Percentiles rank a stretch among this genome's conserved stretches.
These are phyloP conservation scores for Drosophila kurseongensis DNA, from an alignment of 1,140 invertebrate species.

Conservation along the genomic window DNA sequence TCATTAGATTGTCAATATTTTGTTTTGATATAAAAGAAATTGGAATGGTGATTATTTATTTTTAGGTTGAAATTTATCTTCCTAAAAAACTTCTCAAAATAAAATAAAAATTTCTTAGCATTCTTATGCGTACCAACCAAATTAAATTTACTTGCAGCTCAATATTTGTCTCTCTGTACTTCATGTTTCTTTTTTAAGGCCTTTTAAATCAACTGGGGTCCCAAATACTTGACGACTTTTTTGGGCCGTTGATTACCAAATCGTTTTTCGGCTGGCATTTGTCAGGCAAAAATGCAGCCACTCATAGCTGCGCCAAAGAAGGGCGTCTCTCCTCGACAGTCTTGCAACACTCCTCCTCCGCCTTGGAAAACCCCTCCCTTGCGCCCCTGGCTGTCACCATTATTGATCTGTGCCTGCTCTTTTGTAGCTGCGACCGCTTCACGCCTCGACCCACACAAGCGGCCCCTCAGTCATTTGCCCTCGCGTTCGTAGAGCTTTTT, in stretches of 20 bases:
- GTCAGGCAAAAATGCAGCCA: conserved; percentile 59
- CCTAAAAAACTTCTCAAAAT: no score
- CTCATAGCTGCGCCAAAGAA: conserved; percentile 41
- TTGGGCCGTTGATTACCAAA: conserved; percentile 65
- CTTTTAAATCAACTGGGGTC: conserved; percentile 8
- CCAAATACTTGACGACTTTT: conserved; percentile 43
- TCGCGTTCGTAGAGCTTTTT: conserved; percentile 62
- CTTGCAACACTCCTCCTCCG: conserved; percentile 17
- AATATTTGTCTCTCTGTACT: conserved; percentile 4
- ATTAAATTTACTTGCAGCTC: not conserved
- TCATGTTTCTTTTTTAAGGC: conserved; percentile 3
- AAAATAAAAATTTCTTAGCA: no score
- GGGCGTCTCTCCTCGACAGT: conserved; percentile 55
- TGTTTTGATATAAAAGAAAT: no score
- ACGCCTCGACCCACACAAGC: conserved; percentile 71
- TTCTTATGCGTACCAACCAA: no score
- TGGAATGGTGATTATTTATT: no score
- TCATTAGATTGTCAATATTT: not conserved
- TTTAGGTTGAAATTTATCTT: no score
- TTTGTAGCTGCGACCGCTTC: conserved; percentile 45
- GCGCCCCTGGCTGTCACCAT: conserved; percentile 50
- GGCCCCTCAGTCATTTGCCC: conserved; percentile 35
- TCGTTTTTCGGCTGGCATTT: conserved; percentile 65
- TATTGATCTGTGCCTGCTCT: conserved; percentile 76
- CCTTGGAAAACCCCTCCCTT: not conserved